Percentiles rank a stretch among this genome's conserved stretches.
Conservation (phyloP, 1,140 invertebrate genomes). For the Camponotus vicinus region DNA sequence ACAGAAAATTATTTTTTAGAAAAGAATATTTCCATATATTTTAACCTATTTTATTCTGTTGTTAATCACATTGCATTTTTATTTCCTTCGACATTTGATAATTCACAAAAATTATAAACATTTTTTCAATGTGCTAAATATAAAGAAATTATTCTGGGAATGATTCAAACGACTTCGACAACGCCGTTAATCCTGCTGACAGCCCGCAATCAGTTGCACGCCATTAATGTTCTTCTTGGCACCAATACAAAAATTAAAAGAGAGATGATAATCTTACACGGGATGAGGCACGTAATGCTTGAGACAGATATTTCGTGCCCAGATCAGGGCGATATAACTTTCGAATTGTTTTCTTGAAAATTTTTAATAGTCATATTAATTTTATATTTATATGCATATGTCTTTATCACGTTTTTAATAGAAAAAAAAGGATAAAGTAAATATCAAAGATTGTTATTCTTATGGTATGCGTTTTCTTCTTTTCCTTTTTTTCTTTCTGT, state of each 20-base stretch:
- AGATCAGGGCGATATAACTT: neutral
- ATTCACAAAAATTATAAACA: neutral
- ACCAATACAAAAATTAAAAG: constrained; percentile 60
- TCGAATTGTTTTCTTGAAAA: constrained; percentile 2
- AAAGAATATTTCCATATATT: neutral
- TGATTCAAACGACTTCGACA: constrained; percentile 24
- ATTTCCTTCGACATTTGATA: constrained; percentile 10
- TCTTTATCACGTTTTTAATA: no score
- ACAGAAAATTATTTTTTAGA: neutral
- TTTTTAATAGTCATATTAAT: neutral
- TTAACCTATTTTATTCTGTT: neutral
- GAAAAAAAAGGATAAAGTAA: no score
- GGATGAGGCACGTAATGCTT: constrained; percentile 19
- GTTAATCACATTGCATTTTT: neutral
- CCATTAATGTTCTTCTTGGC: constrained; percentile 62
- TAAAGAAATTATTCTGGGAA: constrained; percentile 35
- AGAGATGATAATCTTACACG: constrained; percentile 54
- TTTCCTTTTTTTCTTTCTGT: constrained; percentile 20
- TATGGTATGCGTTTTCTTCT: constrained; percentile 27
- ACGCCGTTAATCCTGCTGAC: constrained; percentile 45
- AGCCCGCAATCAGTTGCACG: constrained; percentile 53
- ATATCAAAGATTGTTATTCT: constrained; percentile 13
- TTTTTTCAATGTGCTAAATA: neutral
- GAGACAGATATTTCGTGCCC: constrained; percentile 33
- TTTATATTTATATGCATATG: no score